Base-by-base conservation (phyloP, 1,140 invertebrate species). In the Lanistes nyassanus region DNA sequence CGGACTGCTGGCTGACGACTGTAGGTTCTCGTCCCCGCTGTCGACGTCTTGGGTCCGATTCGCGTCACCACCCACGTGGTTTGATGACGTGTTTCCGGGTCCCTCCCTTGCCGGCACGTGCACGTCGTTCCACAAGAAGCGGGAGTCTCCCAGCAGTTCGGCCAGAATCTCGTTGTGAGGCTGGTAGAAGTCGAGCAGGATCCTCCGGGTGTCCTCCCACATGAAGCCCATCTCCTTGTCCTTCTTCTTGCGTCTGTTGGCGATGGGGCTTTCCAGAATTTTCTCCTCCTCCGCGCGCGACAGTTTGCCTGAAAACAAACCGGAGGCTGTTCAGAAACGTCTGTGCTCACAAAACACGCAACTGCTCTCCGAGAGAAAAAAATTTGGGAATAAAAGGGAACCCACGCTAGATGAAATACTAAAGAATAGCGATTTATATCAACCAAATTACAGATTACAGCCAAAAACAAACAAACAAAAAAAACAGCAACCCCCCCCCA, bases 161-260 rank as follows among this genome's bases (percentile, higher is more conserved):
- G 80, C 74, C 53, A 81, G 64, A 36, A 69, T 58, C 60, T 75
- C 39, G 60, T 81, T 81, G 60, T 76, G 77, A 2, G 79, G 77
- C 47, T 79, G 69, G 60, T 78, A 78, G 66, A 76, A 80, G 37
- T 78, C 60, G 19, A 58, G 47, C 34, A 82, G 69, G 29, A 80
- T 16, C 39, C 72, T 29, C 11, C 65, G 58, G 1, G 81, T 82
- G 62, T 69, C 51, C 0, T 80, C 72, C 31, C 56, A 66, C 79
- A 82, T 82, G 26, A 31, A 37, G 51, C 80, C 80, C 21, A 79
- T 31, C 13, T 68, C 66, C 7, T 26, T 39, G 58, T 79, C 77
- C 16, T 67, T 68, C 19, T 69, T 58, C 56, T 74, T 75, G 19
- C 80, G 66, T n/a, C 74, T 74, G 53, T 81, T 81, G n/a, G 77